Conservation (phyloP, 2,113 vertebrate genomes). For the Irena cyanogastra region DNA sequence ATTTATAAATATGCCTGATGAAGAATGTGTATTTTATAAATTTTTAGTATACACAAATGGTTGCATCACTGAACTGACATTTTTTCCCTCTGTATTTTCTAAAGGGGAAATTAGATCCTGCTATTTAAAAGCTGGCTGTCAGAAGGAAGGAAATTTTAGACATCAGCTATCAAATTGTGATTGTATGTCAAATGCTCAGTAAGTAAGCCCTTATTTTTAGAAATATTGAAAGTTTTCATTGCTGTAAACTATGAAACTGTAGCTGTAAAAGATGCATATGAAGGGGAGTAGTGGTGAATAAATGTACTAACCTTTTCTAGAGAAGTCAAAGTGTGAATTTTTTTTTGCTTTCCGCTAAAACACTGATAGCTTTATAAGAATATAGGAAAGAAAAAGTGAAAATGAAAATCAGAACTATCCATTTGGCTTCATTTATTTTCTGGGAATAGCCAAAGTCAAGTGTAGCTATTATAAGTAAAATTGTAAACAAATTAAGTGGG, state of each 20-base stretch:
- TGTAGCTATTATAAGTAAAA: neutral
- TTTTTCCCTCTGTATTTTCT: neutral
- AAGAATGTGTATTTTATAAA: neutral
- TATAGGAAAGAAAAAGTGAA: neutral
- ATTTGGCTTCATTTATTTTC: neutral
- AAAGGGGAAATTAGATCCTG: slow-evolving; percentile 75
- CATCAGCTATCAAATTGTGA: slow-evolving; percentile 53
- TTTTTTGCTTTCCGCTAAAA: neutral
- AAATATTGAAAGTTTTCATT: neutral
- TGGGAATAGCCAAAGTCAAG: neutral
- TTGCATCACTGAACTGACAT: neutral
- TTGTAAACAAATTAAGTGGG: neutral
- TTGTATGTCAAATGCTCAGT: slow-evolving; percentile 66
- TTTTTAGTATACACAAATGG: neutral
- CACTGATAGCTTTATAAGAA: neutral
- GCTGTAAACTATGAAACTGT: neutral
- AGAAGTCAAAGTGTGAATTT: neutral
- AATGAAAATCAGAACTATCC: neutral
- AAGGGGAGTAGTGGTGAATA: neutral
- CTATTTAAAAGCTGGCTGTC: slow-evolving; percentile 74
- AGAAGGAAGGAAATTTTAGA: slow-evolving; percentile 67
- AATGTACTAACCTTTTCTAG: neutral
- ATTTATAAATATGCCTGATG: neutral
- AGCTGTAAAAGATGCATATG: neutral
- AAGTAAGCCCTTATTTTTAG: slow-evolving; percentile 48